Percentiles rank a stretch among this genome's conserved stretches.
phyloP scores from a whole-genome alignment of 2,113 vertebrate genomes.

The Trematocara unimaculatum region DNA sequence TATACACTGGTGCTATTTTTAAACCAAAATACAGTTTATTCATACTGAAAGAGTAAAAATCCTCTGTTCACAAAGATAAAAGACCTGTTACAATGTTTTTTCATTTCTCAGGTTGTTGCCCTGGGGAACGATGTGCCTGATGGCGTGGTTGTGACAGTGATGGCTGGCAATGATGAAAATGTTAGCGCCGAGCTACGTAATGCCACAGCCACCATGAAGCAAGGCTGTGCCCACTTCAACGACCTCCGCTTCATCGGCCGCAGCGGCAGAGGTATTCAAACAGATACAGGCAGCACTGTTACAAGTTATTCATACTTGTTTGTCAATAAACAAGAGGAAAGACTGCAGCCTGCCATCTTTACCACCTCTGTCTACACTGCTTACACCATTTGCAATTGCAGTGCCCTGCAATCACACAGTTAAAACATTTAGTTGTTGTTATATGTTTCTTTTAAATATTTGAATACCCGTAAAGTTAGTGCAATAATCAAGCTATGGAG shows the following conservation, averaged over 20 bases:
- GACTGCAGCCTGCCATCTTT: neutral
- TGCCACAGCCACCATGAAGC: slow-evolving; percentile 92
- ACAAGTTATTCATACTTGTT: neutral
- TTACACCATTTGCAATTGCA: neutral
- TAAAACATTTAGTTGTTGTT: neutral
- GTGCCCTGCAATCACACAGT: neutral
- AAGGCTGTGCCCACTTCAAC: slow-evolving; percentile 93
- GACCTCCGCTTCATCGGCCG: slow-evolving; percentile 96
- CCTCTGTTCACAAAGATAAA: accelerated
- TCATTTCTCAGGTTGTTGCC: slow-evolving; percentile 80
- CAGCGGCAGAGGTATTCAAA: slow-evolving; percentile 87
- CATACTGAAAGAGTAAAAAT: neutral
- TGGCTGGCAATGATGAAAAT: slow-evolving; percentile 98
- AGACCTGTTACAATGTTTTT: neutral
- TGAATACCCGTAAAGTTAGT: neutral
- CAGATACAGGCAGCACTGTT: neutral
- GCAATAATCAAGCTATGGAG: neutral
- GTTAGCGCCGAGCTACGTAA: slow-evolving; percentile 95
- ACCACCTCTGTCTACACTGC: accelerated
- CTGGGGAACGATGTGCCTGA: slow-evolving; percentile 91
- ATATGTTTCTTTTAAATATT: neutral
- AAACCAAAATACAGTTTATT: neutral
- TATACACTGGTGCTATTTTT: neutral
- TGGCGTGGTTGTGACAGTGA: slow-evolving; percentile 91
- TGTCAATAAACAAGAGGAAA: neutral